These are phyloP conservation scores for Netelia inedita DNA, from an alignment of 2,888 invertebrate genomes.

Conservation along the genomic window DNA sequence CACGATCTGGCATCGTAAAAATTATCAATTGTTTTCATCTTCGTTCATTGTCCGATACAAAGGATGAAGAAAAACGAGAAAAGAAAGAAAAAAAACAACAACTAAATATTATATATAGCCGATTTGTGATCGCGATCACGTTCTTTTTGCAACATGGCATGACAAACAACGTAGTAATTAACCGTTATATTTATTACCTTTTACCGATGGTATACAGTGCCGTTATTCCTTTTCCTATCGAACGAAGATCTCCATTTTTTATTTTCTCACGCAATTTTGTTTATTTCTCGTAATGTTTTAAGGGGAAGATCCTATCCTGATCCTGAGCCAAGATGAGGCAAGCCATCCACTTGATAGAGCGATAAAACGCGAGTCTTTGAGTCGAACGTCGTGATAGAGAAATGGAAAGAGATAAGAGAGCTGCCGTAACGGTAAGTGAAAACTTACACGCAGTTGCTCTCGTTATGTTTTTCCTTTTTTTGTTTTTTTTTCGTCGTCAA, in stretches of 20 bases:
- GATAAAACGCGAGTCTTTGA: conserved; percentile 22
- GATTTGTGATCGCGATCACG: conserved; percentile 12
- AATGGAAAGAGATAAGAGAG: conserved; percentile 13
- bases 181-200: conserved; percentile 50
- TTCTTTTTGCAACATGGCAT: conserved; percentile 44
- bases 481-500: conserved; percentile 1
- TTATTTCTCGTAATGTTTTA: conserved; percentile 38
- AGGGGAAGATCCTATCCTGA: conserved; percentile 49
- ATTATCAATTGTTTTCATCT: conserved; percentile 58
- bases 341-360: conserved; percentile 16
- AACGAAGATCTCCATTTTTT: conserved; percentile 51
- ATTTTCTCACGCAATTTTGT: conserved; percentile 30
- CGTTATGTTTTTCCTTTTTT: too few species aligned
- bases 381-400: conserved; percentile 1
- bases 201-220: conserved; percentile 44
- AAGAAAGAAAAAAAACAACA: conserved; percentile 21
- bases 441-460: conserved; percentile 35
- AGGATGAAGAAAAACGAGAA: conserved; percentile 19
- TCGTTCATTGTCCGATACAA: conserved; percentile 42
- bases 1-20: conserved; percentile 69
- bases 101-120: conserved; percentile 24
- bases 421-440: conserved; percentile 49
- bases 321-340: conserved; percentile 58
- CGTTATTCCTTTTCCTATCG: conserved; percentile 5
- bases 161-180: conserved; percentile 51